phyloP scores from a whole-genome alignment of 1,140 invertebrate species.

The Penaeus chinensis region DNA sequence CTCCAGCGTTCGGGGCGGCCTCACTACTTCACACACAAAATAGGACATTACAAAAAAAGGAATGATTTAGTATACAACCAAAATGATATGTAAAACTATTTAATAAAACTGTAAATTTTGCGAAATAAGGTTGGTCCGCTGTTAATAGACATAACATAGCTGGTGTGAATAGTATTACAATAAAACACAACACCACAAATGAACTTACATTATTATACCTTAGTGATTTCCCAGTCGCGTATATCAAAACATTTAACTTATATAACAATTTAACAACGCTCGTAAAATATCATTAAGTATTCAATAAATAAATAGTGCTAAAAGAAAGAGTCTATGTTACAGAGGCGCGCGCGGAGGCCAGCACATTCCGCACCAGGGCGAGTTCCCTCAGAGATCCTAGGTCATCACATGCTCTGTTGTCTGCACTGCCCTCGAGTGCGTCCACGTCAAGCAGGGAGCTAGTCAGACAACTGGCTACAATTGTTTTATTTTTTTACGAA shows the following conservation, averaged over 20 bases:
- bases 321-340: slow-evolving; percentile 59
- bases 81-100: slow-evolving; percentile 57
- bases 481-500: neutral
- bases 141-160: slow-evolving; percentile 56
- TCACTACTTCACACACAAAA: slow-evolving; percentile 28
- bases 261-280: slow-evolving; percentile 60
- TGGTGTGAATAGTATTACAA: slow-evolving; percentile 49
- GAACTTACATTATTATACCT: slow-evolving; percentile 51
- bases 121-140: slow-evolving; percentile 57
- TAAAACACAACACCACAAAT: slow-evolving; percentile 56
- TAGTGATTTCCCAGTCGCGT: slow-evolving; percentile 46
- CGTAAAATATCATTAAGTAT: slow-evolving; percentile 57
- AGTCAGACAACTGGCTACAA: neutral
- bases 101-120: slow-evolving; percentile 40
- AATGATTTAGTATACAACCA: slow-evolving; percentile 61
- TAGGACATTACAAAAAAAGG: slow-evolving; percentile 50
- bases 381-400: slow-evolving; percentile 5
- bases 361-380: slow-evolving; percentile 10
- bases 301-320: slow-evolving; percentile 61
- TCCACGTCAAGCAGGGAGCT: neutral
- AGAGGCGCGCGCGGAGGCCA: slow-evolving; percentile 38
- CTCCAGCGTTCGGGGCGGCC: too few relatives aligned
- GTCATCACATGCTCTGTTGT: slow-evolving; percentile 19
- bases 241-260: slow-evolving; percentile 55
- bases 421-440: slow-evolving; percentile 4